These are phyloP conservation scores for Gari tellinella DNA, from an alignment of 2,888 invertebrate species.

Conservation along the genomic window DNA sequence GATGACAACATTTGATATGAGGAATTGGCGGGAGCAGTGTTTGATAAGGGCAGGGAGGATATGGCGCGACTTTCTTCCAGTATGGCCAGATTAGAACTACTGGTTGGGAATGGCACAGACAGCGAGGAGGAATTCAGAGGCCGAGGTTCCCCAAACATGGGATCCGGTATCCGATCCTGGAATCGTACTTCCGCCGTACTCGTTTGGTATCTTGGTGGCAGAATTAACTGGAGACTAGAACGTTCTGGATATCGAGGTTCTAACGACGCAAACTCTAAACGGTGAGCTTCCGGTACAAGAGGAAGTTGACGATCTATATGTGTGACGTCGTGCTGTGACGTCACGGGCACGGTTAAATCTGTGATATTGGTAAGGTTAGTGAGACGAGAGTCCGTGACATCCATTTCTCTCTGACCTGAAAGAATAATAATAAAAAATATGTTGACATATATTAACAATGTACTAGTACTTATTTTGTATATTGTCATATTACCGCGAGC, in stretches of 20 bases:
- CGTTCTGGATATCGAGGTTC: constrained; percentile 64
- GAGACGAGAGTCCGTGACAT: constrained; percentile 48
- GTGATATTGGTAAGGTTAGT: constrained; percentile 40
- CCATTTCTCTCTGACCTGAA: constrained; percentile 61
- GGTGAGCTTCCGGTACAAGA: constrained; percentile 67
- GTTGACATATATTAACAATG: too few relatives aligned
- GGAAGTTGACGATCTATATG: constrained; percentile 64
- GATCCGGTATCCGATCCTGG: constrained; percentile 63
- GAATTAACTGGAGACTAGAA: constrained; percentile 64
- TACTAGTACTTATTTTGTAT: too few relatives aligned
- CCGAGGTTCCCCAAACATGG: constrained; percentile 62
- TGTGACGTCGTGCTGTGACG: constrained; percentile 48
- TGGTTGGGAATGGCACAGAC: constrained; percentile 65
- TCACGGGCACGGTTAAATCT: constrained; percentile 55
- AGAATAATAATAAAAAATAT: too few relatives aligned
- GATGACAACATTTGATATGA: constrained; percentile 71
- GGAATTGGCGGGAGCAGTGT: constrained; percentile 32
- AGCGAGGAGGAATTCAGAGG: constrained; percentile 55
- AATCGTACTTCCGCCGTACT: constrained; percentile 50
- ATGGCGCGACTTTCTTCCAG: constrained; percentile 76
- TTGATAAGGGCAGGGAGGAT: constrained; percentile 64
- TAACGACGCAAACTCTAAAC: constrained; percentile 63
- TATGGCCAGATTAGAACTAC: constrained; percentile 74
- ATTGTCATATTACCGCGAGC: too few relatives aligned
- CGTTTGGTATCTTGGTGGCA: constrained; percentile 66